phyloP scores from a whole-genome alignment of 2,888 invertebrate genomes.

The Drosophila hamatofila region DNA sequence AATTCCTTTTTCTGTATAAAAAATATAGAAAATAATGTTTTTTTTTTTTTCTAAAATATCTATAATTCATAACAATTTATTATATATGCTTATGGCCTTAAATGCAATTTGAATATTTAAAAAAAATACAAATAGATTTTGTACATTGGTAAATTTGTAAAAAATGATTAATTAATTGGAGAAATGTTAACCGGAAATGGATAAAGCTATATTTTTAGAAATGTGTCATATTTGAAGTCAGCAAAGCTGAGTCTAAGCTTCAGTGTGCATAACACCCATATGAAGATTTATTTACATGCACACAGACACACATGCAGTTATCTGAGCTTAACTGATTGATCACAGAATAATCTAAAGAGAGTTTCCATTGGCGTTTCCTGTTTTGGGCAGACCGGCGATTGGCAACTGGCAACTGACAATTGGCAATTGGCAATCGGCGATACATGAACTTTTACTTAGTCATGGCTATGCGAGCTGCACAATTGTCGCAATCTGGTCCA shows the following conservation, averaged over 20 bases:
- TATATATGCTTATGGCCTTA: too few relatives aligned
- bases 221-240: conserved; percentile 2
- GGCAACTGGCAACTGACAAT: conserved; percentile 34
- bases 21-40: too few relatives aligned
- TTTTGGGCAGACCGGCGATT: conserved; percentile 43
- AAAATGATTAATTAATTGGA: conserved; percentile 1
- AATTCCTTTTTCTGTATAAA: too few relatives aligned
- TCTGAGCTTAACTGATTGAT: conserved; percentile 18
- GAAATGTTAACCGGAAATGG: conserved; percentile 14
- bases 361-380: conserved; percentile 32
- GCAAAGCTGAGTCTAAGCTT: neutral
- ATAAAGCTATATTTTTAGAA: neutral
- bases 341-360: conserved; percentile 22
- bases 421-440: conserved; percentile 31
- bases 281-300: neutral
- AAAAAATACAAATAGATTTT: too few relatives aligned
- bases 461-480: conserved; percentile 43
- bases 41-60: too few relatives aligned
- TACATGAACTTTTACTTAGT: conserved; percentile 57
- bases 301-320: conserved; percentile 1
- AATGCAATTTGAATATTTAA: too few relatives aligned
- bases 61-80: too few relatives aligned
- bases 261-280: neutral
- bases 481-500: conserved; percentile 59
- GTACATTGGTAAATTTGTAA: neutral